Percentiles rank a stretch among this genome's conserved stretches.
phyloP scores from a whole-genome alignment of 2,888 invertebrate species.

The Drosophila neotestacea region DNA sequence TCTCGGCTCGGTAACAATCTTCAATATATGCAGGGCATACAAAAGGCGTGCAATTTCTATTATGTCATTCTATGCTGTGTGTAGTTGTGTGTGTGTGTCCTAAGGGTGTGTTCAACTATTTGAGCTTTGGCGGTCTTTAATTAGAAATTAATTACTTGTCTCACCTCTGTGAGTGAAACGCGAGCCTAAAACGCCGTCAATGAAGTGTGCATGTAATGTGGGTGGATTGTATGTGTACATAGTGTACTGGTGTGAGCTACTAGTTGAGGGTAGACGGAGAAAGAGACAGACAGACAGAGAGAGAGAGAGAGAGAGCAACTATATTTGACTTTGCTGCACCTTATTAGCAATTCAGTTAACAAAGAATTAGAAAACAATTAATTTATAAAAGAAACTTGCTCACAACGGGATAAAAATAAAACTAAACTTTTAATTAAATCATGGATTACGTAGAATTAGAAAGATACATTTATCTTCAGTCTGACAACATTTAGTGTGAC shows the following conservation, averaged over 20 bases:
- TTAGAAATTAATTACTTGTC: conserved; percentile 57
- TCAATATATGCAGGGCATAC: background rate
- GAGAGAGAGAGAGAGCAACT: background rate
- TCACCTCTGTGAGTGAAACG: conserved; percentile 17
- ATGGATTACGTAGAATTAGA: too few relatives aligned
- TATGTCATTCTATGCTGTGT: background rate
- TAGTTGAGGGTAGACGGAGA: background rate
- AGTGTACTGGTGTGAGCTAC: background rate
- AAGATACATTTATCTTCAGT: too few relatives aligned
- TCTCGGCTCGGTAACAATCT: background rate
- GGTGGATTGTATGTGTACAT: background rate
- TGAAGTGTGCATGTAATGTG: conserved; percentile 2
- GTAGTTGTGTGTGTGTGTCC: conserved; percentile 1
- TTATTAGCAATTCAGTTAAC: too few relatives aligned
- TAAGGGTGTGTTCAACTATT: conserved; percentile 13
- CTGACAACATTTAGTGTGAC: too few relatives aligned
- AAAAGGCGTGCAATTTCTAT: conserved; percentile 3
- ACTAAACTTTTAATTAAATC: too few relatives aligned
- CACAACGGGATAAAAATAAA: too few relatives aligned
- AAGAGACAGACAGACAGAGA: background rate
- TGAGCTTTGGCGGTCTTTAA: conserved; percentile 52
- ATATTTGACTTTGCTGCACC: background rate
- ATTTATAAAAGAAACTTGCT: too few relatives aligned
- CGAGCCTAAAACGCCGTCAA: conserved; percentile 1
- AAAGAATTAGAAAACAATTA: too few relatives aligned